Base-by-base conservation (phyloP, 2,888 invertebrate species). In the Lysandra bellargus region DNA sequence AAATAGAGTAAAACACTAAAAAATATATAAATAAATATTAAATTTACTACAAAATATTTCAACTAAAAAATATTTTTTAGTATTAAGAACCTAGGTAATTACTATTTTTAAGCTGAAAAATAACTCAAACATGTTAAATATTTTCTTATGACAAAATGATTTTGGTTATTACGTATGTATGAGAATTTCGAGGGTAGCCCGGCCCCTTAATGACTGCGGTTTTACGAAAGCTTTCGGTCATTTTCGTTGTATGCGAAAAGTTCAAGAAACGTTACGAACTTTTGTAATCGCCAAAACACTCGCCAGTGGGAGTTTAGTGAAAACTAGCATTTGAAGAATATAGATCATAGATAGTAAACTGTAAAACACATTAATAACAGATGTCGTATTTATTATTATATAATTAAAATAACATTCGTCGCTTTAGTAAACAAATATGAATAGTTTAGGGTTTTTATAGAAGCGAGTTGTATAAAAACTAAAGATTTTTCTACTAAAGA, bases 221-320 rank as follows among this genome's bases (percentile, higher is more conserved):
- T 74, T 79, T 75, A 73, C n/a, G 44, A 79, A 61, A 57, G 33
- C 74, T 79, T 79, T 78, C 53, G 44, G 37, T 33, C 12, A 12
- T 33, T 72, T 37, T 64, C 64, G 64, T 30, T 30, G 64, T 30
- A 64, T 64, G 23, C 7, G 64, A 57, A 17, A 12, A 64, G 23
- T 64, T 30, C 9, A 30, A 64, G 23, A 7, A 64, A 30, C 23
- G 64, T 61, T 61, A 23, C 61, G 61, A n/a, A 61, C 23, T 61
- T 6, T 61, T 4, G 12, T 57, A 14, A 14, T 12, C 57, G 57
- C 17, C 57, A 17, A 57, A 57, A 57, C 44, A 49, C 9, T 2
- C 9, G 9, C 57, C 57, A 57, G 17, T 17, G 14, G 14, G 53
- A 12, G 53, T 12, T 53, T 53, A 14, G 14, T 53, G 14, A 53